Evolutionary conservation across 1,140 invertebrate genomes (phyloP), one percentile per base, ranked within the genome.

Genomic region (Bombus confusus): DNA sequence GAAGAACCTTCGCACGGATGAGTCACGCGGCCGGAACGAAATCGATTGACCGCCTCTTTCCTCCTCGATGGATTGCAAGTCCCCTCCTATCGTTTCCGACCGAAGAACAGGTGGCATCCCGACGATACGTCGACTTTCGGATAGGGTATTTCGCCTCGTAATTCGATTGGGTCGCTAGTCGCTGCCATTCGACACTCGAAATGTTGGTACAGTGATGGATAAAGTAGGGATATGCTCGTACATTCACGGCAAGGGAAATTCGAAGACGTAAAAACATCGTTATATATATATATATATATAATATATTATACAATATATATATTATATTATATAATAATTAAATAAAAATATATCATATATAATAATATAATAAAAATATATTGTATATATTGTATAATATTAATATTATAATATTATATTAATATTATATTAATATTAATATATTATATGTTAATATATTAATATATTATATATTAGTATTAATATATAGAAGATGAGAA

Each of bases 1-100:
- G 71, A 85, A 86, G 79, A 86, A 69, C 71, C 72, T 86, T 81
- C 62, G 28, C n/a, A 37, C 15, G 62, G 59, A 68, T 86, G 84
- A 86, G 41, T 86, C 84, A 86, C 62, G 37, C 31, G 22, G 37
- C 34, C 43, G 83, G 43, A 57, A 82, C 79, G 59, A 59, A 75
- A 86, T 86, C 84, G 71, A 86, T 86, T 80, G 62, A 43, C 25
- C 25, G 62, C 12, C 52, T 69, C 52, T 28, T 79, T 78, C 43
- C 73, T 69, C 15, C 25, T 18, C 34, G 43, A 71, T 75, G 31
- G 71, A 74, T 82, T 47, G 34, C 31, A 22, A 62, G 15, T 64
- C 39, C 47, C 25, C 25, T 28, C 10, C 28, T 25, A 22, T 28
- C 18, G 5, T 52, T 34, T 52, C 10, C 37, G 28, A 31, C 22